Evolutionary conservation across 2,888 invertebrate genomes (phyloP).

Genomic region (Oligia fasciuncula): DNA sequence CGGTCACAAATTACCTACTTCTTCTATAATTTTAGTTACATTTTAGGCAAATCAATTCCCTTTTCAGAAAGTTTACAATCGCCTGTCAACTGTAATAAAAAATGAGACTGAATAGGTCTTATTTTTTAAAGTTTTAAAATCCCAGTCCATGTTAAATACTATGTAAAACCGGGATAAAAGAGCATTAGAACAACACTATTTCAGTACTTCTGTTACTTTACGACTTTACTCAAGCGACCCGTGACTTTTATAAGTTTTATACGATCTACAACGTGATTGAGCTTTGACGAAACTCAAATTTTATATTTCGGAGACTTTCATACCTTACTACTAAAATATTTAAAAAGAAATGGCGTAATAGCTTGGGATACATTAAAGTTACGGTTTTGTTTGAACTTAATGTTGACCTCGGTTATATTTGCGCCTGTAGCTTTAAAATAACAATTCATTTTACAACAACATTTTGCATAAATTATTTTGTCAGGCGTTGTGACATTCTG

Average conservation of each 20-base stretch:
- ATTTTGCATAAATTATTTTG: neutral
- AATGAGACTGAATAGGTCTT: neutral
- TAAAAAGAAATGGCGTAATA: constrained; percentile 23
- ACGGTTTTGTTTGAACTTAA: neutral
- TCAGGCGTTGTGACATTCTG: constrained; percentile 20
- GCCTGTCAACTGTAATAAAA: too few species aligned
- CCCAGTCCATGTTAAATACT: too few species aligned
- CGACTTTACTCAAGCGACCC: constrained; percentile 42
- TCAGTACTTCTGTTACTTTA: constrained; percentile 35
- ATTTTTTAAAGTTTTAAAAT: too few species aligned
- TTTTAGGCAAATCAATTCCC: neutral
- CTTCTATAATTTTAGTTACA: neutral
- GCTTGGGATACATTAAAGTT: constrained; percentile 11
- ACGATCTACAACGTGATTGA: constrained; percentile 51
- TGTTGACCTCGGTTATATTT: neutral
- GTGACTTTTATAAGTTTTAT: constrained; percentile 54
- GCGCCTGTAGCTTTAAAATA: constrained; percentile 22
- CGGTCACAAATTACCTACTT: neutral
- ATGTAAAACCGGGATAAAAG: neutral
- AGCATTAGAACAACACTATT: constrained; percentile 29
- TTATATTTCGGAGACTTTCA: constrained; percentile 45
- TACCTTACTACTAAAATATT: constrained; percentile 19
- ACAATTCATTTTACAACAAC: neutral
- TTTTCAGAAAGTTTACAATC: neutral
- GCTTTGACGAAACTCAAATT: constrained; percentile 43